A percentile compares a stretch with the other conserved stretches of the same genome.
Conservation (phyloP, 2,113 vertebrate species). For the Deroptyus accipitrinus region DNA sequence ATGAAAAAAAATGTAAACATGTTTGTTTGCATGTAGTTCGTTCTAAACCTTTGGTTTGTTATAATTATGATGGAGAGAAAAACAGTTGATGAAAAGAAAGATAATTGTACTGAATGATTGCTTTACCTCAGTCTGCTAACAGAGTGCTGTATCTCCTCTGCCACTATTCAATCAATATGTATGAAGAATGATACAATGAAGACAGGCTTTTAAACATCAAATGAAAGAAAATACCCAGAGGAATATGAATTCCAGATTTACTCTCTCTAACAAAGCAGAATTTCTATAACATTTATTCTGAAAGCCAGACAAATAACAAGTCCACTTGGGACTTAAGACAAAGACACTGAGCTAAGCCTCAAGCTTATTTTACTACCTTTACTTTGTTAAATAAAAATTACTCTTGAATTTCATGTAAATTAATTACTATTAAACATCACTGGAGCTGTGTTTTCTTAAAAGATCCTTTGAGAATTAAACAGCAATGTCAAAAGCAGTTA, state of each 20-base stretch:
- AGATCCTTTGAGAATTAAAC: background rate
- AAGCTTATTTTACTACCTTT: background rate
- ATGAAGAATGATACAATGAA: constrained; percentile 14
- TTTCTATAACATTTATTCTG: constrained; percentile 16
- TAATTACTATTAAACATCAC: background rate
- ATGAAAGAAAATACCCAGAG: constrained; percentile 26
- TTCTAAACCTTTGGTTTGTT: background rate
- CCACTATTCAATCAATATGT: constrained; percentile 20
- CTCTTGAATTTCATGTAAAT: background rate
- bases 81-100: background rate
- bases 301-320: constrained; percentile 42
- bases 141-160: background rate
- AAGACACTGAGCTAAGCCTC: background rate
- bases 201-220: background rate
- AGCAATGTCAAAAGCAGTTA: background rate
- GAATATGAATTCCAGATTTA: background rate
- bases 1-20: background rate
- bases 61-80: background rate
- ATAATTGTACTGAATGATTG: background rate
- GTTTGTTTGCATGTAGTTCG: background rate
- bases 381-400: constrained; percentile 4
- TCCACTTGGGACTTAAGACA: constrained; percentile 1
- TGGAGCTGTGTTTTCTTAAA: background rate
- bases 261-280: background rate
- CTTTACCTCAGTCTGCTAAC: background rate